Base-by-base conservation (phyloP, 2,888 invertebrate species). In the Rhyacophila evoluta region DNA sequence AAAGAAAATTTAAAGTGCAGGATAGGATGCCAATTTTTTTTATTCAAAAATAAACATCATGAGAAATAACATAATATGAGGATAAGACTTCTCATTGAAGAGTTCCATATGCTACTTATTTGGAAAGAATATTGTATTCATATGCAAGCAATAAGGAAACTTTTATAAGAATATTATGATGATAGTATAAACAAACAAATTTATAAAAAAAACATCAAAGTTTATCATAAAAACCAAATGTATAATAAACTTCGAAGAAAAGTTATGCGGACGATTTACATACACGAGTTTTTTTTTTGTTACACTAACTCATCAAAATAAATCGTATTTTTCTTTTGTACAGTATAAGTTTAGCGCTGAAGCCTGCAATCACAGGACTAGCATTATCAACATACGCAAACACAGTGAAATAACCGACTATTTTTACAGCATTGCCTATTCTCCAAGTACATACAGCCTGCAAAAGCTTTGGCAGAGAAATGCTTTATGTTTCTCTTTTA, bases 401-500 rank as follows among this genome's bases (percentile, higher is more conserved):
- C 5, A 19, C 55, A 55, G 39, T 10, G 19, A 55, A 55, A 19
- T 19, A 55, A 55, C 55, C 25, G 19, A 19, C 55, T 55, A 55
- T 19, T 55, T 55, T 55, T 55, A 55, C 25, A 19, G 55, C 19
- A 55, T 2, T 33, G 29, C 55, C 19, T 55, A 19, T 55, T 55
- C 55, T 5, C 55, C 15, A 55, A 55, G 55, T 19, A 55, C 55
- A 55, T 19, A 55, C 55, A 55, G 15, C 55, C 19, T 55, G 55
- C 55, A 55, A 55, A 55, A 55, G 19, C n/a, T 19, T 55, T 55
- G 19, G 15, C 19, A 10, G 55, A 55, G 55, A 55, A 55, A 55
- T 55, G 55, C 55, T 55, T 55, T 55, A 55, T 55, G 55, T 55
- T 55, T 55, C 19, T 19, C 55, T 55, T 55, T 55, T 55, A 55